Conservation (phyloP, 2,113 vertebrate genomes). For the Macrotus californicus region DNA sequence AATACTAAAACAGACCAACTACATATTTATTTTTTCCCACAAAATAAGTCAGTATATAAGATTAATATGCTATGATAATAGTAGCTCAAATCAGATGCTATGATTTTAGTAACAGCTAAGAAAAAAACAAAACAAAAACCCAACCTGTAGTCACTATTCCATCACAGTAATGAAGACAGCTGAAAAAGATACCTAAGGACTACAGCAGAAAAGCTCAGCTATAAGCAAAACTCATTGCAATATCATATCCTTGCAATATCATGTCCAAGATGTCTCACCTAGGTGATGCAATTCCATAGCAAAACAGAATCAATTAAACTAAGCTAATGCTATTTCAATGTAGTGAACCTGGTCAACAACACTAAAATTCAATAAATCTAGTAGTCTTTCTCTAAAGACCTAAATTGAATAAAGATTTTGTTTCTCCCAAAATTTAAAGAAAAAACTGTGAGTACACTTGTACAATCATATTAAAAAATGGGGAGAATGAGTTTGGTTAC, state of each 20-base stretch:
- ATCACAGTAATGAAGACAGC: constrained; percentile 18
- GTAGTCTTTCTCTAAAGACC: neutral
- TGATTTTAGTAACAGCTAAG: neutral
- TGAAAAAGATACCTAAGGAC: constrained; percentile 48
- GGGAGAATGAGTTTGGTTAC: neutral
- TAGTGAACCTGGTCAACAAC: neutral
- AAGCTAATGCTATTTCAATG: neutral
- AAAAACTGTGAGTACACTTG: neutral
- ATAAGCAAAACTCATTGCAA: neutral
- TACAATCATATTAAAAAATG: neutral
- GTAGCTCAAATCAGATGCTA: neutral
- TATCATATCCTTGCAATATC: neutral
- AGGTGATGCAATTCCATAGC: constrained; percentile 38
- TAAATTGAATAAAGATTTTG: neutral
- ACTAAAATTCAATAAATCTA: neutral
- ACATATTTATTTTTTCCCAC: neutral
- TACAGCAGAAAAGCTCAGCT: neutral
- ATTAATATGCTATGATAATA: neutral
- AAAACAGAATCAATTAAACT: neutral
- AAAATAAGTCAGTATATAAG: neutral
- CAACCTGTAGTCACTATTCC: neutral
- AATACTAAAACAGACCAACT: neutral
- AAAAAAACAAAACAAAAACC: neutral
- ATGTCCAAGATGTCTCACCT: neutral
- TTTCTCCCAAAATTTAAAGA: neutral